Conservation (phyloP, 2,113 vertebrate genomes). For the Spea bombifrons region DNA sequence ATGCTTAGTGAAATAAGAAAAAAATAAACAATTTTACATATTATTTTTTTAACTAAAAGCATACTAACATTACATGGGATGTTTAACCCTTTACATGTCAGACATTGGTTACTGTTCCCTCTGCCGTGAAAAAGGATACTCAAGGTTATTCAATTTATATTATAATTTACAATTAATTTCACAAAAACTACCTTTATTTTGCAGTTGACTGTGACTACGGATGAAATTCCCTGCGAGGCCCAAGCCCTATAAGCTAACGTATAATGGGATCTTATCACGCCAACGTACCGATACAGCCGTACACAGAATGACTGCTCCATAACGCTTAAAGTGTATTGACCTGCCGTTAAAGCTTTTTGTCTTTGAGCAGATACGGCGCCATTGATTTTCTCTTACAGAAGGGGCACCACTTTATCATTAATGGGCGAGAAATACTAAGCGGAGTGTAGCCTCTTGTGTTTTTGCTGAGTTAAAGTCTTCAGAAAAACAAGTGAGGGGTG, state of each 20-base stretch:
- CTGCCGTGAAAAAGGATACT: no score
- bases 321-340: conserved; percentile 26
- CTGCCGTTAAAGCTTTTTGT: conserved; percentile 32
- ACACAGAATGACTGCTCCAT: no score
- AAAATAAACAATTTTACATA: no score
- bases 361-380: conserved; percentile 34
- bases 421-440: conserved; percentile 14
- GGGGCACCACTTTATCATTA: conserved; percentile 34
- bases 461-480: conserved; percentile 3
- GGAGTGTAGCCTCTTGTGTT: conserved; percentile 7
- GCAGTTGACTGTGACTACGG: no score
- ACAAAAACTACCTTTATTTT: no score
- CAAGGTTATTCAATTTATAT: no score
- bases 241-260: neutral
- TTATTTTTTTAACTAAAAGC: no score
- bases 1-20: no score
- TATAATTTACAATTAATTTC: no score
- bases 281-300: neutral
- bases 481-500: conserved; percentile 13
- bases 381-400: conserved; percentile 34
- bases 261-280: neutral
- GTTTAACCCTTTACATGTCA: no score
- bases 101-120: no score
- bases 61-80: no score
- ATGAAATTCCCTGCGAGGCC: neutral